These are phyloP conservation scores for Phoxinus phoxinus DNA, from an alignment of 2,113 vertebrate species.

Conservation along the genomic window DNA sequence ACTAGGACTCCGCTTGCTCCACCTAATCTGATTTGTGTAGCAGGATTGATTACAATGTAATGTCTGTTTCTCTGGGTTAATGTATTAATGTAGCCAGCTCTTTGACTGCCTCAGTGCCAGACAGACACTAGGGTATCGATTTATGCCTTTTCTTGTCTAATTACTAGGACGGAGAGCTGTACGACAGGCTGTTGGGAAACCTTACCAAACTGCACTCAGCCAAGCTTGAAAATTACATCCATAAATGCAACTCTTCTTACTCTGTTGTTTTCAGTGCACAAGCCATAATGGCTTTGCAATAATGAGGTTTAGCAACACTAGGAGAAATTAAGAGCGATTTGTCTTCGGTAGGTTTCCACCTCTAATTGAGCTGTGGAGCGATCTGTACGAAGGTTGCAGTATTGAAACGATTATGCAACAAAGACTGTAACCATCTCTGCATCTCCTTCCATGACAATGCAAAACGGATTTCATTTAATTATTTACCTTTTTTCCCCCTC, in stretches of 20 bases:
- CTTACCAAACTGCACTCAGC: slow-evolving; percentile 42
- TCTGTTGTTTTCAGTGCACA: slow-evolving; percentile 4
- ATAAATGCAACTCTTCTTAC: slow-evolving; percentile 41
- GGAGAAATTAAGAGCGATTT: slow-evolving; percentile 10
- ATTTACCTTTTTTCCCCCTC: neutral
- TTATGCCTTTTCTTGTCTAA: slow-evolving; percentile 71
- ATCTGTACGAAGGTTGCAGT: neutral
- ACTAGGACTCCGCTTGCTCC: slow-evolving; percentile 17
- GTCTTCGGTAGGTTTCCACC: neutral
- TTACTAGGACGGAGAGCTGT: slow-evolving; percentile 60
- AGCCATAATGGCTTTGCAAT: slow-evolving; percentile 5
- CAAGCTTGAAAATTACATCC: slow-evolving; percentile 22
- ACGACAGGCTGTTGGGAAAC: slow-evolving; percentile 41
- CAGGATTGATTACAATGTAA: slow-evolving; percentile 77
- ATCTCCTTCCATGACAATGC: neutral
- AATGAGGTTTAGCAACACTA: slow-evolving; percentile 19
- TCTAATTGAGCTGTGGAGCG: neutral
- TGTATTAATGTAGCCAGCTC: slow-evolving; percentile 68
- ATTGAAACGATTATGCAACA: slow-evolving; percentile 4
- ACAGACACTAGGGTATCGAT: slow-evolving; percentile 74
- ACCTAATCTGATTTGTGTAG: slow-evolving; percentile 72
- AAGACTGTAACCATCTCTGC: neutral
- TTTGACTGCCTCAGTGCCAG: slow-evolving; percentile 67
- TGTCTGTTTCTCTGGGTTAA: slow-evolving; percentile 70
- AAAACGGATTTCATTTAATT: neutral